These are phyloP conservation scores for Ceryle rudis DNA, from an alignment of 2,797 vertebrate species.

Conservation along the genomic window DNA sequence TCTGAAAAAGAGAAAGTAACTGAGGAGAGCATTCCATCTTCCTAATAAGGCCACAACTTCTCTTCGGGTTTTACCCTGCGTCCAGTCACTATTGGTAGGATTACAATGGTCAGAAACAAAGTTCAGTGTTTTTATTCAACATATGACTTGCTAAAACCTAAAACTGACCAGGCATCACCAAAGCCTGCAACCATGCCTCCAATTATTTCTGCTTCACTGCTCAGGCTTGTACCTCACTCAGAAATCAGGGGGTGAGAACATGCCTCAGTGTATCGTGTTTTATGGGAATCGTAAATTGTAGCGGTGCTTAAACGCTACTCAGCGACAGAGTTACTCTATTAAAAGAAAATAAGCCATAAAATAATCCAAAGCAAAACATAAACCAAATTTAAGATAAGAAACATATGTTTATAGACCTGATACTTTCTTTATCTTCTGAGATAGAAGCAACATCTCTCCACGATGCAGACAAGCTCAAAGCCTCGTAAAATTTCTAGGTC, in stretches of 20 bases:
- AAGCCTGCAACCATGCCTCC: background rate
- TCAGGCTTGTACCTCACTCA: background rate
- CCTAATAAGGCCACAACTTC: background rate
- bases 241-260: background rate
- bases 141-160: background rate
- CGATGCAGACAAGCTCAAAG: background rate
- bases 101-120: background rate
- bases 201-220: background rate
- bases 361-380: constrained; percentile 10
- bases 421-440: background rate
- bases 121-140: background rate
- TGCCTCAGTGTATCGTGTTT: background rate
- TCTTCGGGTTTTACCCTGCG: background rate
- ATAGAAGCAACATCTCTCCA: background rate
- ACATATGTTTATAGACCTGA: background rate
- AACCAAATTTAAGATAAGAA: background rate
- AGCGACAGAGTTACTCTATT: background rate
- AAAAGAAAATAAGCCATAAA: background rate
- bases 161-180: background rate
- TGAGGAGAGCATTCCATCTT: background rate
- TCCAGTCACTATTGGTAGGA: background rate
- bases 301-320: background rate
- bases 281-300: background rate
- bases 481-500: background rate
- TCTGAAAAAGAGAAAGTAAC: background rate